Evolutionary conservation across 2,113 vertebrate genomes (phyloP).

Genomic region (Varanus salvator): DNA sequence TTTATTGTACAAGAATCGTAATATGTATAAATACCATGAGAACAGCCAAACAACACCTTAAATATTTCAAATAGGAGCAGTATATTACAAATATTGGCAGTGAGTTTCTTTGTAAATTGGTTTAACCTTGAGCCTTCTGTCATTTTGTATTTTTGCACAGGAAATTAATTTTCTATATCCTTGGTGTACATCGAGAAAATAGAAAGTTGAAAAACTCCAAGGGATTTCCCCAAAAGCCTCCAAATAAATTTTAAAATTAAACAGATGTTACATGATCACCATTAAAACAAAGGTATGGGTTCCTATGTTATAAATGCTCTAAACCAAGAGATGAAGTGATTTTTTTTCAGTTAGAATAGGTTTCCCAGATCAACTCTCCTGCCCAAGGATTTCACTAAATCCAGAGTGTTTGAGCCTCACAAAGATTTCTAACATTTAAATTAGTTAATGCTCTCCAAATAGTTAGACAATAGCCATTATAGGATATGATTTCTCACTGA

Average conservation of each 20-base stretch:
- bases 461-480: slow-evolving; percentile 11
- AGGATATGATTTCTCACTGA: slow-evolving; percentile 21
- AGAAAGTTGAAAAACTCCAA: slow-evolving; percentile 75
- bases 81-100: slow-evolving; percentile 76
- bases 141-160: slow-evolving; percentile 85
- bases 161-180: slow-evolving; percentile 85
- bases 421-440: slow-evolving; percentile 63
- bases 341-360: slow-evolving; percentile 71
- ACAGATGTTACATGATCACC: slow-evolving; percentile 86
- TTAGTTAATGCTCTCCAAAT: slow-evolving; percentile 66
- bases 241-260: slow-evolving; percentile 87
- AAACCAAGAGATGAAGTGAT: slow-evolving; percentile 73
- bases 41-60: slow-evolving; percentile 72
- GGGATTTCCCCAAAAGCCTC: slow-evolving; percentile 81
- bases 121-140: slow-evolving; percentile 83
- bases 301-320: slow-evolving; percentile 75
- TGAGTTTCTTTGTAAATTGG: slow-evolving; percentile 81
- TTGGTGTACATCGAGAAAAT: slow-evolving; percentile 73
- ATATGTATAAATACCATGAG: slow-evolving; percentile 65
- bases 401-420: slow-evolving; percentile 58
- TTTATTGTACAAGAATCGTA: slow-evolving; percentile 67
- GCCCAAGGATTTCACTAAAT: slow-evolving; percentile 71
- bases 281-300: slow-evolving; percentile 80
- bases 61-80: slow-evolving; percentile 77
- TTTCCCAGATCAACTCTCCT: slow-evolving; percentile 76